Conservation (phyloP, 2,888 invertebrate species). For the Corbicula japonica region DNA sequence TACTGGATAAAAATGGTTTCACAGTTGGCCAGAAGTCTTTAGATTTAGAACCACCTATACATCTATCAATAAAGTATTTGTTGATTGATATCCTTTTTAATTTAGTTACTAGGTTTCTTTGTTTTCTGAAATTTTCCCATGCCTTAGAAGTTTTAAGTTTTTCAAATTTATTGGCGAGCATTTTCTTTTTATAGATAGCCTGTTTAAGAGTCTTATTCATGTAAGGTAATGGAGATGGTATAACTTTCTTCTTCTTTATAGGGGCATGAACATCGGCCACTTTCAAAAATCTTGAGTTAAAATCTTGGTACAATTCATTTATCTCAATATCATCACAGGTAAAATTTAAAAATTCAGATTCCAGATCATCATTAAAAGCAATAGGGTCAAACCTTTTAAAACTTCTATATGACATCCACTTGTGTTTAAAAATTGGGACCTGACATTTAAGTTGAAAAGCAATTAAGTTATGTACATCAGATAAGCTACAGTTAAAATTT, state of each 20-base stretch:
- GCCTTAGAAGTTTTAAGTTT: conserved; percentile 22
- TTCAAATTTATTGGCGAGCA: conserved; percentile 24
- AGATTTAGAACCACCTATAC: conserved; percentile 26
- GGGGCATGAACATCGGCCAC: conserved; percentile 42
- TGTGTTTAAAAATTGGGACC: background rate
- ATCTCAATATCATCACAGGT: background rate
- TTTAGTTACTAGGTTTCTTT: conserved; percentile 34
- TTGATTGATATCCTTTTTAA: conserved; percentile 35
- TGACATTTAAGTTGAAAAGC: conserved; percentile 23
- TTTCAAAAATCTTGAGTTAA: conserved; percentile 9
- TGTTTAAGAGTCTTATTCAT: conserved; percentile 39
- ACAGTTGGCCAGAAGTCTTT: conserved; percentile 35
- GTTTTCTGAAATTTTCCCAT: conserved; percentile 35
- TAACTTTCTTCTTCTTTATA: conserved; percentile 22
- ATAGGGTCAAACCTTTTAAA: conserved; percentile 21
- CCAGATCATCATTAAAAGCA: conserved; percentile 3
- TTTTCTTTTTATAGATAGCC: conserved; percentile 43
- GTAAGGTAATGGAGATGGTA: conserved; percentile 19
- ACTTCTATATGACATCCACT: conserved; percentile 19
- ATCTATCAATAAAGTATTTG: conserved; percentile 44
- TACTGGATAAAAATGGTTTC: conserved; percentile 46
- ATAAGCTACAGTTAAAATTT: conserved; percentile 33
- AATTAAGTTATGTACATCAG: conserved; percentile 34
- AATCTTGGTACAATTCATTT: conserved; percentile 6
- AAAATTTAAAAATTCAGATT: background rate